These are phyloP conservation scores for Philantomba maxwellii DNA, from an alignment of 2,113 vertebrate species.

Conservation along the genomic window DNA sequence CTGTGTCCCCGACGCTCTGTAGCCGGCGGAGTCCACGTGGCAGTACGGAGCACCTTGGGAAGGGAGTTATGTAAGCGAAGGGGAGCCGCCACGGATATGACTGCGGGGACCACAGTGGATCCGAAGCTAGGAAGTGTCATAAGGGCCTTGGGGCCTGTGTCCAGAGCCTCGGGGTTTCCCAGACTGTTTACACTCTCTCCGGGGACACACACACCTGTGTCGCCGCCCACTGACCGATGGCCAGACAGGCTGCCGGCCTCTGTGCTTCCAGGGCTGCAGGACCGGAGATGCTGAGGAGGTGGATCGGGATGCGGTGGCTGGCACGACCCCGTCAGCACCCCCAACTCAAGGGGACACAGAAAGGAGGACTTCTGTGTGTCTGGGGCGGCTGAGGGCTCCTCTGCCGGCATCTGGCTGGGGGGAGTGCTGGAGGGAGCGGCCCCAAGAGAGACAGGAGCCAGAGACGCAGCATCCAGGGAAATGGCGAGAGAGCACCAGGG, in stretches of 20 bases:
- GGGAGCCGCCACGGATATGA: accelerated
- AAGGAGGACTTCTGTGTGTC: neutral
- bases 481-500: neutral
- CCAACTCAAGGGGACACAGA: neutral
- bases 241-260: neutral
- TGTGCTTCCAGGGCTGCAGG: neutral
- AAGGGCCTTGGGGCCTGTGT: neutral
- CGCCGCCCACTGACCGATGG: neutral
- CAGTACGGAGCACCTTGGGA: neutral
- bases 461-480: accelerated
- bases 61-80: neutral
- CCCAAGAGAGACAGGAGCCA: accelerated
- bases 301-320: neutral
- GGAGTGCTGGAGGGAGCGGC: too few relatives aligned
- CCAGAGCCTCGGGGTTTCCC: neutral
- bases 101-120: accelerated
- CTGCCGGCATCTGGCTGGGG: accelerated
- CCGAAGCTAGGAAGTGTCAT: accelerated
- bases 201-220: neutral
- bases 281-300: neutral
- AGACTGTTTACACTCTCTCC: neutral
- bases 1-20: accelerated
- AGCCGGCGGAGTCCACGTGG: neutral
- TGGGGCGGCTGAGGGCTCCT: accelerated
- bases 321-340: neutral